These are phyloP conservation scores for Tortricodes alternella DNA, from an alignment of 2,888 invertebrate species.

Conservation along the genomic window DNA sequence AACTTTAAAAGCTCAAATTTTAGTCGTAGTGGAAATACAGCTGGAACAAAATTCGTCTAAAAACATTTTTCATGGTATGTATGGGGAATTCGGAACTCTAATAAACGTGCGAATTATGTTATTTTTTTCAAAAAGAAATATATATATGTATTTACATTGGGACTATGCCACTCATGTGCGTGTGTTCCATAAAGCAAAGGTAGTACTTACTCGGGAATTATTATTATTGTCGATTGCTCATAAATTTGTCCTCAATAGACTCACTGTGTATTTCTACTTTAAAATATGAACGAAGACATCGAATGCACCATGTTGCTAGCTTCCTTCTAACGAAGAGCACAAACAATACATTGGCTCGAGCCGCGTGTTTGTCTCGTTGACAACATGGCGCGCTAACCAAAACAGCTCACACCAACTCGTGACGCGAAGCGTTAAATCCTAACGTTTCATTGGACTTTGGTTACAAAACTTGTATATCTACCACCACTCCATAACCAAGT, in stretches of 20 bases:
- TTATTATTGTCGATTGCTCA: neutral
- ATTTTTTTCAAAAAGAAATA: too few species aligned
- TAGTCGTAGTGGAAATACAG: too few species aligned
- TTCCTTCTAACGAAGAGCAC: constrained; percentile 46
- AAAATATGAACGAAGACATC: neutral
- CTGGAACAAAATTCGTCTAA: too few species aligned
- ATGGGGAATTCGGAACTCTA: too few species aligned
- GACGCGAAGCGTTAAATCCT: constrained; percentile 50
- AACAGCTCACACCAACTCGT: constrained; percentile 49
- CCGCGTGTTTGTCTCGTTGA: constrained; percentile 65
- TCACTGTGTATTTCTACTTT: neutral
- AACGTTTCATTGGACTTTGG: constrained; percentile 49
- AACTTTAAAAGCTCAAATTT: too few species aligned
- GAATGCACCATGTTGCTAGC: constrained; percentile 22
- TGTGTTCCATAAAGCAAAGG: too few species aligned
- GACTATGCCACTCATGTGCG: too few species aligned
- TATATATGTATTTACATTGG: too few species aligned
- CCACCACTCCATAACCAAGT: constrained; percentile 40
- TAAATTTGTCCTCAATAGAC: neutral
- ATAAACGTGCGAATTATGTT: too few species aligned
- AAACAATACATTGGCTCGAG: constrained; percentile 50
- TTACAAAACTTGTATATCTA: constrained; percentile 44
- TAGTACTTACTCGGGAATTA: too few species aligned
- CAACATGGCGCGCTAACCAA: constrained; percentile 61
- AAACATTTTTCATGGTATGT: too few species aligned